A percentile compares a stretch with the other conserved stretches of the same genome.
These are phyloP conservation scores for Tylochromis polylepis DNA, from an alignment of 2,113 vertebrate species.

Conservation along the genomic window DNA sequence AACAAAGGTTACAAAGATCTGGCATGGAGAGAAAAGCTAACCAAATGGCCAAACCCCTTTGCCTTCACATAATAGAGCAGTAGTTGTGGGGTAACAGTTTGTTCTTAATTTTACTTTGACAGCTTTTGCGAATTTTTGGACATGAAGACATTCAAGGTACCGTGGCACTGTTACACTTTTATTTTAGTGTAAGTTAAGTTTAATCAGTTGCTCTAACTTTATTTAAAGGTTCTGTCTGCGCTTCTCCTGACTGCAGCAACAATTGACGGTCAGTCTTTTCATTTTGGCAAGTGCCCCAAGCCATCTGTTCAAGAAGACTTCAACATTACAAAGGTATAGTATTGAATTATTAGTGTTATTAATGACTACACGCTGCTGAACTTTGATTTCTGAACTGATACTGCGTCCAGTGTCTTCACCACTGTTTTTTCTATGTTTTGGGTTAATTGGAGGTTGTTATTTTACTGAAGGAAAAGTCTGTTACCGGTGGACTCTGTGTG, in stretches of 20 bases:
- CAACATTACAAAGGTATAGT: constrained; percentile 19
- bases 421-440: not conserved
- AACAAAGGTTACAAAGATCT: constrained; percentile 27
- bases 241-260: not conserved
- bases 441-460: not conserved
- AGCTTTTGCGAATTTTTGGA: not conserved
- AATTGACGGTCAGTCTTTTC: constrained; percentile 24
- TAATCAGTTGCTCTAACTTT: not conserved
- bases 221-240: not conserved
- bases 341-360: not conserved
- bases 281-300: not conserved
- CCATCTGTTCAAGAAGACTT: constrained; percentile 35
- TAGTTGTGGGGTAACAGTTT: not conserved
- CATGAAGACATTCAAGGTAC: constrained; percentile 21
- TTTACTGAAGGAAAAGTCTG: not conserved
- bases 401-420: too few species aligned
- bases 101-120: not conserved
- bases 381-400: not conserved
- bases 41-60: accelerated
- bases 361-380: not conserved
- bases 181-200: not conserved
- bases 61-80: not conserved
- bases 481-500: not conserved
- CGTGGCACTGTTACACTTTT: not conserved
- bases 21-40: not conserved